Evolutionary conservation across 2,113 vertebrate species (phyloP), one percentile per base, ranked within the genome.

Genomic region (Charadrius vociferus): DNA sequence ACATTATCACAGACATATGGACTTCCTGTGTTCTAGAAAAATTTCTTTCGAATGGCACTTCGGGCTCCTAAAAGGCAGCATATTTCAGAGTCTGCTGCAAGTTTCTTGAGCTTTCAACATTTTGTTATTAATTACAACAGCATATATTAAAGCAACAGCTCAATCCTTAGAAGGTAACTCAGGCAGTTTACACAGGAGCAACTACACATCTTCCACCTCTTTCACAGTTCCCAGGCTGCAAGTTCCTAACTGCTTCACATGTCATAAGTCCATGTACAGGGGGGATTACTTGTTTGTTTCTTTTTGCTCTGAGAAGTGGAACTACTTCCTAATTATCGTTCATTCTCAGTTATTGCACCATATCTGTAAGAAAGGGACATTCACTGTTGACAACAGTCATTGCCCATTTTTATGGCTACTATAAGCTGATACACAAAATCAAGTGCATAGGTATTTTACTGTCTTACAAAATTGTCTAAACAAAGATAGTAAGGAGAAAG

Each of bases 21-120:
- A 75, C 66, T 92, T 89, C 39, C 77, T 55, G 14, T 32, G 67
- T 65, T 85, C 66, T 81, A 32, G 53, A 95, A 92, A 92, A 87
- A 84, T 30, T 93, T 77, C 36, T 72, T 93, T 10, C 56, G 70
- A 93, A 52, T 72, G 56, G 61, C 36, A 87, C 36, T 88, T 83
- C 7, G 16, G 83, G 67, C 45, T 86, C 36, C 75, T 92, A 39
- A 58, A 90, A 90, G 53, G 62, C 59, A 92, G 45, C 34, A 34
- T 32, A 91, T 87, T 91, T 89, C 50, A 43, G 53, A 67, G 36
- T 70, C 41, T 78, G 36, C 26, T 89, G 30, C 10, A 88, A 82
- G 58, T 52, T 91, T 96, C 56, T 81, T 3, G 4, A 81, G 59
- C n/a, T 89, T 91, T 86, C 67, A 67, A 50, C 39, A 0, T 67